phyloP scores from a whole-genome alignment of 1,140 invertebrate genomes.

The Gerris buenoi region DNA sequence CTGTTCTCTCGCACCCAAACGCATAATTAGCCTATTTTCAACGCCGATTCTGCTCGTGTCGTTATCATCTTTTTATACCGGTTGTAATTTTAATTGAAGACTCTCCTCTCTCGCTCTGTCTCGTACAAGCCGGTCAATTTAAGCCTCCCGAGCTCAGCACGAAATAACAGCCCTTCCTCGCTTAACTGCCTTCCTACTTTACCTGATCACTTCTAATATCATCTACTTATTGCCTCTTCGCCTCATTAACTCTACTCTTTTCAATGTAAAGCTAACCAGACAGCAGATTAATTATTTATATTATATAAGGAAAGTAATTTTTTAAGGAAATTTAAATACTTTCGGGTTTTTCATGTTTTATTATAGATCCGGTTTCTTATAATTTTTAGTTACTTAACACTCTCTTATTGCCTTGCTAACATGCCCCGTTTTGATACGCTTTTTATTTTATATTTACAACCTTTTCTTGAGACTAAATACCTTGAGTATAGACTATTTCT shows the following conservation, averaged over 20 bases:
- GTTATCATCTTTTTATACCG: constrained; percentile 16
- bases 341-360: too few species aligned
- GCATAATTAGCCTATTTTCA: constrained; percentile 9
- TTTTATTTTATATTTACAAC: too few species aligned
- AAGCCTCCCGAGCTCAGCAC: constrained; percentile 4
- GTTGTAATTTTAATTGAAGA: constrained; percentile 15
- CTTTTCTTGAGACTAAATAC: too few species aligned
- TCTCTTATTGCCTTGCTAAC: too few species aligned
- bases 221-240: neutral
- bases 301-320: neutral
- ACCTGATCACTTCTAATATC: neutral
- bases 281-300: neutral
- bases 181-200: constrained; percentile 3
- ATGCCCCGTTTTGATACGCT: too few species aligned
- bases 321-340: neutral
- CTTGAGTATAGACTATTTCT: too few species aligned
- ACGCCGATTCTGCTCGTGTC: constrained; percentile 9
- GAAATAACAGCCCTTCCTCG: constrained; percentile 9
- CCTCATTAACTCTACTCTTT: neutral
- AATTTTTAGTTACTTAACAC: too few species aligned
- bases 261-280: neutral
- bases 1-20: neutral
- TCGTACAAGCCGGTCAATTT: constrained; percentile 4
- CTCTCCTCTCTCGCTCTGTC: too few species aligned
- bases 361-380: too few species aligned